A percentile compares a stretch with the other conserved stretches of the same genome.
These are phyloP conservation scores for Mongoloraphidia duomilia DNA, from an alignment of 2,888 invertebrate genomes.

Conservation along the genomic window DNA sequence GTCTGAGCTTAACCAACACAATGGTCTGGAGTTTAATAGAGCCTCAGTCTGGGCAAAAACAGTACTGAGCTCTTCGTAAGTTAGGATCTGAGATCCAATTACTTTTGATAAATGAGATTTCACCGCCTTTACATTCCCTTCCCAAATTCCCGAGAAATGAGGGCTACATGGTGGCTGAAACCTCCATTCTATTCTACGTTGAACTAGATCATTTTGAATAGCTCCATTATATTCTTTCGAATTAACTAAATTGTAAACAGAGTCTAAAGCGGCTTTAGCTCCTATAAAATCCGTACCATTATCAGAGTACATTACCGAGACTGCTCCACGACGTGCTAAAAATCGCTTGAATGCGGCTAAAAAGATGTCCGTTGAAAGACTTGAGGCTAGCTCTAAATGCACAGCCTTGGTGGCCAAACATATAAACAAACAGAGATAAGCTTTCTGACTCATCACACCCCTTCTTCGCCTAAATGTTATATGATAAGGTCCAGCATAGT, in stretches of 20 bases:
- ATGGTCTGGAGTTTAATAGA: constrained; percentile 11
- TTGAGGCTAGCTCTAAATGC: constrained; percentile 14
- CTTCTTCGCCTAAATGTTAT: constrained; percentile 7
- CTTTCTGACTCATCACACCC: constrained; percentile 7
- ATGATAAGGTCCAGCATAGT: constrained; percentile 11
- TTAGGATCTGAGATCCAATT: not conserved
- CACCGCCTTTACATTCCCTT: not conserved
- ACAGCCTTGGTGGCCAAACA: constrained; percentile 15
- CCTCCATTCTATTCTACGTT: not conserved
- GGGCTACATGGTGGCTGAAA: not conserved
- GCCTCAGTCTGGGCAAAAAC: constrained; percentile 8
- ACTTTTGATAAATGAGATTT: not conserved
- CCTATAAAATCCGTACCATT: constrained; percentile 16
- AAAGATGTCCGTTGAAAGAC: constrained; percentile 14
- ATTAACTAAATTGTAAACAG: not conserved
- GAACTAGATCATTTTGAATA: not conserved
- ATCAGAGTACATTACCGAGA: constrained; percentile 12
- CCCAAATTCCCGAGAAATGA: not conserved
- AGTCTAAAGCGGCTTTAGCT: constrained; percentile 3
- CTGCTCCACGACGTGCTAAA: constrained; percentile 12
- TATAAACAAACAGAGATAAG: constrained; percentile 14
- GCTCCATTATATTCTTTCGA: not conserved
- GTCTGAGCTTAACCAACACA: constrained; percentile 6
- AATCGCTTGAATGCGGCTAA: constrained; percentile 15
- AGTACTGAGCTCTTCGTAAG: not conserved